Conservation (phyloP, 2,113 vertebrate genomes). For the Ahaetulla prasina region DNA sequence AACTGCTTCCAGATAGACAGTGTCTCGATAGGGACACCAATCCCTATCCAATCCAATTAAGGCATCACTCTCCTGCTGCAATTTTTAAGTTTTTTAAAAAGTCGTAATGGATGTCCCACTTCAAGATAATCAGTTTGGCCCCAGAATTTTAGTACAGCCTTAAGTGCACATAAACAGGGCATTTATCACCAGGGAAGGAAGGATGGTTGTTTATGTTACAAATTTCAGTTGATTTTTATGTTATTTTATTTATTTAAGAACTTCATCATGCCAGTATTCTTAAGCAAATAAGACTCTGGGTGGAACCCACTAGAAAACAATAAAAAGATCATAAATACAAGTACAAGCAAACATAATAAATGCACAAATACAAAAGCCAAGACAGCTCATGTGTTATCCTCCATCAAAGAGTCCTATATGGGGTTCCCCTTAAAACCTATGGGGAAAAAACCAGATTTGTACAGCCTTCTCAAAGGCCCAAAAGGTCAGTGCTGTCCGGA, state of each 20-base stretch:
- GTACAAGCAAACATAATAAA: neutral
- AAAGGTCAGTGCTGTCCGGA: neutral
- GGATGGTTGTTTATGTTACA: neutral
- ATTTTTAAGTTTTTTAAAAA: neutral
- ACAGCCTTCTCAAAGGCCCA: neutral
- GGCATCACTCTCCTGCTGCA: neutral
- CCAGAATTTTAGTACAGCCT: neutral
- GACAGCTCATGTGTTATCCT: neutral
- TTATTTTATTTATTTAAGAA: neutral
- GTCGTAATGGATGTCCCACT: neutral
- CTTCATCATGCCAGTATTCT: neutral
- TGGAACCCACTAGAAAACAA: neutral
- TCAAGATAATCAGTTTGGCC: neutral
- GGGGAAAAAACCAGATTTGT: neutral
- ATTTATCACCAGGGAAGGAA: neutral
- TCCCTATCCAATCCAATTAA: neutral
- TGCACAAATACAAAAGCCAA: neutral
- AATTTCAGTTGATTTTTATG: neutral
- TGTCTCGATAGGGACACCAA: neutral
- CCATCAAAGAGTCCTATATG: neutral
- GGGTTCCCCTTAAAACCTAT: neutral
- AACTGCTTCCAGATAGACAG: neutral
- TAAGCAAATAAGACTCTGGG: neutral
- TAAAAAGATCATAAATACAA: neutral
- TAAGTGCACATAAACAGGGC: neutral